Conservation (phyloP, 1,140 invertebrate genomes). For the Drosophila mauritiana region DNA sequence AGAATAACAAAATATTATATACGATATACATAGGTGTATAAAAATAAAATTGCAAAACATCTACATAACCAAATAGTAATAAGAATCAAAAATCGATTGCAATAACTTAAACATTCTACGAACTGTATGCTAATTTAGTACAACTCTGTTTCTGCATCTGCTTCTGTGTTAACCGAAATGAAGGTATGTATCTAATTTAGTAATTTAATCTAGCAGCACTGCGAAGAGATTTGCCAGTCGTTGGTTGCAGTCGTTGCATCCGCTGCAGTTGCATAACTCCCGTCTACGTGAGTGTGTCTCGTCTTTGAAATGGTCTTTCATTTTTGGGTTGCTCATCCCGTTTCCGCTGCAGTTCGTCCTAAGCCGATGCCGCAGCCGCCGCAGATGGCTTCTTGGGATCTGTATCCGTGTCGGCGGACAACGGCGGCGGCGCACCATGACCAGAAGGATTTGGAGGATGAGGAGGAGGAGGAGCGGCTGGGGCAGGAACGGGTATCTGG, state of each 20-base stretch:
- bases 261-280: slow-evolving; percentile 30
- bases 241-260: slow-evolving; percentile 63
- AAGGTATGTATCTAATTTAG: slow-evolving; percentile 70
- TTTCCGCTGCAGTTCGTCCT: slow-evolving; percentile 19
- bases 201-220: slow-evolving; percentile 71
- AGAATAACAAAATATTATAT: slow-evolving; percentile 73
- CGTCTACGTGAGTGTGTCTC: slow-evolving; percentile 31
- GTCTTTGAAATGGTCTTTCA: slow-evolving; percentile 82
- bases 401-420: slow-evolving; percentile 3
- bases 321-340: slow-evolving; percentile 59
- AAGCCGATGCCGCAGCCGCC: slow-evolving; percentile 7
- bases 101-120: slow-evolving; percentile 69
- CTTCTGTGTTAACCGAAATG: slow-evolving; percentile 47
- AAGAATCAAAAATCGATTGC: slow-evolving; percentile 67
- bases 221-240: slow-evolving; percentile 77
- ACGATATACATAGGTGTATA: slow-evolving; percentile 59
- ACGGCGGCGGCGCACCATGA: background rate
- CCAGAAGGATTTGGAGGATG: slow-evolving; percentile 9
- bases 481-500: slow-evolving; percentile 43
- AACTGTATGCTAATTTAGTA: slow-evolving; percentile 63
- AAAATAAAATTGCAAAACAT: slow-evolving; percentile 72
- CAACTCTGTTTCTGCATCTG: slow-evolving; percentile 40
- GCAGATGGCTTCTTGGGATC: slow-evolving; percentile 38
- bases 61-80: slow-evolving; percentile 69
- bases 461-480: slow-evolving; percentile 18